phyloP scores from a whole-genome alignment of 2,888 invertebrate genomes.

The Drosophila cyrtoloma region DNA sequence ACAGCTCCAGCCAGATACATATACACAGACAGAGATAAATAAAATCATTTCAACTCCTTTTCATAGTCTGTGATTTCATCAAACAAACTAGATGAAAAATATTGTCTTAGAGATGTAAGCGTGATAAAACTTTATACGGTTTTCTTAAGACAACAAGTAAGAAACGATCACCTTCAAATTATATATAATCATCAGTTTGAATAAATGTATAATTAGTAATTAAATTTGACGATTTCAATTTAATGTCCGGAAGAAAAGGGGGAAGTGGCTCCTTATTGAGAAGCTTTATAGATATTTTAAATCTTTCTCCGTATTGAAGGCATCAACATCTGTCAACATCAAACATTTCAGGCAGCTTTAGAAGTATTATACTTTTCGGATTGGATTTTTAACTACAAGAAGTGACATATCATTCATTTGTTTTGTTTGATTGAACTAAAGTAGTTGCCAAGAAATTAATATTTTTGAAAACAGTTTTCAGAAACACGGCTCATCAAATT shows the following conservation, averaged over 20 bases:
- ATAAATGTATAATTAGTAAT: neutral
- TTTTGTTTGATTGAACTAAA: neutral
- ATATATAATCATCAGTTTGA: neutral
- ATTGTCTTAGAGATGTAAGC: conserved; percentile 39
- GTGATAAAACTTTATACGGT: conserved; percentile 2
- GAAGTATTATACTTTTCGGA: too few species aligned
- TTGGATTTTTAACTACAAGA: neutral
- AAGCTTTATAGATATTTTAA: accelerated
- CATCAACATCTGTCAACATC: neutral
- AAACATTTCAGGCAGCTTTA: neutral
- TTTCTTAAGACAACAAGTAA: neutral
- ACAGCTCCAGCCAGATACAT: conserved; percentile 13
- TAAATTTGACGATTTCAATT: neutral
- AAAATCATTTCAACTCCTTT: conserved; percentile 76
- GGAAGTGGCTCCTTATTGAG: neutral
- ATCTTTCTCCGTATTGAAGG: neutral
- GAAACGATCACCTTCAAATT: neutral
- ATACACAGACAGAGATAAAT: conserved; percentile 46
- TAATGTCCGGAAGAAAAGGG: neutral
- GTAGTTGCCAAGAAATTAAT: neutral
- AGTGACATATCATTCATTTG: neutral
- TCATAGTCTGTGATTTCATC: conserved; percentile 74
- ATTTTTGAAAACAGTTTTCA: neutral
- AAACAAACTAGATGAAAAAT: conserved; percentile 57
- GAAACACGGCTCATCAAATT: neutral